Percentiles rank a stretch among this genome's conserved stretches.
Conservation (phyloP, 2,797 vertebrate species). For the Semaprochilodus insignis region DNA sequence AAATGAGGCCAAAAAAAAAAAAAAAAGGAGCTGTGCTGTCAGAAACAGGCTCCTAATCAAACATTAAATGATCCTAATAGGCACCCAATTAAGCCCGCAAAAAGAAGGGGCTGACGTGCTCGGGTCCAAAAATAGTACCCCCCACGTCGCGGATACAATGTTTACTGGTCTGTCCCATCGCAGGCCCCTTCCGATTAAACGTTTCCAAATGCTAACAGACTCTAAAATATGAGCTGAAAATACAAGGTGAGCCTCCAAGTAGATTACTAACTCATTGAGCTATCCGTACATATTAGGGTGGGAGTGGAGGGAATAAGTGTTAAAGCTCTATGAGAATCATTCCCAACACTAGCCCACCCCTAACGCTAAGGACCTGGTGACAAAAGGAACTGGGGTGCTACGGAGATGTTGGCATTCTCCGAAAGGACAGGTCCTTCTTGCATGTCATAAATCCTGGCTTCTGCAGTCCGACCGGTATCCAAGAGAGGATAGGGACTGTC, state of each 20-base stretch:
- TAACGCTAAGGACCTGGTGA: not conserved
- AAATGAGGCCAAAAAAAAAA: conserved; percentile 27
- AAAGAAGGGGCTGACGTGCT: conserved; percentile 18
- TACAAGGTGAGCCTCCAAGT: not conserved
- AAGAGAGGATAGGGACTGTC: conserved; percentile 51
- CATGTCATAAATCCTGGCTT: conserved; percentile 19
- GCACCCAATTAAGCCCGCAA: conserved; percentile 40
- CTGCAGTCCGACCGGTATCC: conserved; percentile 37
- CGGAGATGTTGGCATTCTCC: conserved; percentile 24
- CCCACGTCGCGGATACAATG: not conserved
- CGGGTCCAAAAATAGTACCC: conserved; percentile 42
- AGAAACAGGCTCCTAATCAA: conserved; percentile 35
- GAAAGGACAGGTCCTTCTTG: conserved; percentile 4
- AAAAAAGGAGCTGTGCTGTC: conserved; percentile 11
- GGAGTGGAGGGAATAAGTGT: too few species aligned
- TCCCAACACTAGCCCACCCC: not conserved
- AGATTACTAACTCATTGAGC: too few species aligned
- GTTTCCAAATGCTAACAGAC: not conserved
- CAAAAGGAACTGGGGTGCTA: conserved; percentile 1
- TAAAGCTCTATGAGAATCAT: too few species aligned
- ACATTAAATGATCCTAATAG: conserved; percentile 39
- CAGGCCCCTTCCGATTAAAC: not conserved
- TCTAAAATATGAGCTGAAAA: not conserved
- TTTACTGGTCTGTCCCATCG: too few species aligned
- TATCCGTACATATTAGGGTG: too few species aligned